Evolutionary conservation across 2,113 vertebrate genomes (phyloP).

Genomic region (Podarcis muralis): DNA sequence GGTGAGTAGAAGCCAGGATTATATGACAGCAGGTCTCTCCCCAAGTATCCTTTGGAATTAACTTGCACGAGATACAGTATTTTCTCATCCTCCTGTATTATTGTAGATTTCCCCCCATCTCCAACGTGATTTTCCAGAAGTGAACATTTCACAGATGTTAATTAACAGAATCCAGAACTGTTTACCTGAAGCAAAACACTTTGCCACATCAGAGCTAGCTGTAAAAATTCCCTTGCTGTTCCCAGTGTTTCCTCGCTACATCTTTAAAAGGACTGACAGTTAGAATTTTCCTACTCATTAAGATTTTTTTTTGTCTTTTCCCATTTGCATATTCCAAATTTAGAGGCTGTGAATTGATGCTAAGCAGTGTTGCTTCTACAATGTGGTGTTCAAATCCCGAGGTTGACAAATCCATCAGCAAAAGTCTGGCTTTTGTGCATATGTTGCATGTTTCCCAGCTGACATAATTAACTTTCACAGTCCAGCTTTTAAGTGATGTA

Average conservation of each 20-base stretch:
- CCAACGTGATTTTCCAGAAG: slow-evolving; percentile 11
- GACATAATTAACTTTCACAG: slow-evolving; percentile 35
- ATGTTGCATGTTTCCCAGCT: background rate
- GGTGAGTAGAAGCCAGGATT: background rate
- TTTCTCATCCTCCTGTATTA: background rate
- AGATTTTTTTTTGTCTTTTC: slow-evolving; percentile 31
- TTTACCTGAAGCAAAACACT: slow-evolving; percentile 16
- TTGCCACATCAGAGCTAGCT: slow-evolving; percentile 7
- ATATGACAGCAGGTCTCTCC: background rate
- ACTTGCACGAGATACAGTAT: background rate
- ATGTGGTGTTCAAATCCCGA: slow-evolving; percentile 23
- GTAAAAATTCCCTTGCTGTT: slow-evolving; percentile 19
- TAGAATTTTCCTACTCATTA: slow-evolving; percentile 46
- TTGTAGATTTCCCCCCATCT: fast-evolving
- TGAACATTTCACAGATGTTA: slow-evolving; percentile 30
- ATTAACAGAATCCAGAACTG: background rate
- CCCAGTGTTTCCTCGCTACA: slow-evolving; percentile 29
- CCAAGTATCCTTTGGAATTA: background rate
- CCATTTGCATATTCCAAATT: slow-evolving; percentile 58
- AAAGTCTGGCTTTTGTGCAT: slow-evolving; percentile 36
- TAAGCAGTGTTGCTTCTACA: slow-evolving; percentile 14
- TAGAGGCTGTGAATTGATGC: slow-evolving; percentile 42
- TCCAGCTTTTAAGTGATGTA: slow-evolving; percentile 27
- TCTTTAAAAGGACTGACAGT: slow-evolving; percentile 30
- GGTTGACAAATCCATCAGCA: slow-evolving; percentile 29